These are phyloP conservation scores for Tapera naevia DNA, from an alignment of 2,797 vertebrate species.

Conservation along the genomic window DNA sequence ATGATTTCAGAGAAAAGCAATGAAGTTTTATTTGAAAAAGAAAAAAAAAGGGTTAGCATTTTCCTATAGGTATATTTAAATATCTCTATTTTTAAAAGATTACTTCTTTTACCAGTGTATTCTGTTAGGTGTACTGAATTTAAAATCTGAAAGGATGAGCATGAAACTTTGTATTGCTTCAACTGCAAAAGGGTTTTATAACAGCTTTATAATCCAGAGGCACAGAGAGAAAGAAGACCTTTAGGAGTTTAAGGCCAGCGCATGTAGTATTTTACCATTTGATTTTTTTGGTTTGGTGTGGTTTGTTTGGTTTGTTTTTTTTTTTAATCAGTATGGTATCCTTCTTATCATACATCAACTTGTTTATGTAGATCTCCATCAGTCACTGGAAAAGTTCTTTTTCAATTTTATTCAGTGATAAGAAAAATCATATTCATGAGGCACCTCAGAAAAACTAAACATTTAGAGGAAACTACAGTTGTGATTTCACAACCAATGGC, in stretches of 20 bases:
- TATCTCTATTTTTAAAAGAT: neutral
- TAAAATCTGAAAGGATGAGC: neutral
- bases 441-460: neutral
- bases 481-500: neutral
- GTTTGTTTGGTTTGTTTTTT: too few species aligned
- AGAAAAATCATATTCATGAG: neutral
- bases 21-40: neutral
- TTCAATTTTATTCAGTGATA: neutral
- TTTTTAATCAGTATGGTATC: neutral
- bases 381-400: neutral
- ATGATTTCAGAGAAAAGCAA: neutral
- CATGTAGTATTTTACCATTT: neutral
- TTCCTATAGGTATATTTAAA: neutral
- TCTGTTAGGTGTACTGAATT: neutral
- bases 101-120: neutral
- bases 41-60: neutral
- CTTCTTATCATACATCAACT: neutral
- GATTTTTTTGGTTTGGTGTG: neutral
- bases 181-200: neutral
- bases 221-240: neutral
- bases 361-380: neutral
- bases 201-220: neutral
- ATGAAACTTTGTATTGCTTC: neutral
- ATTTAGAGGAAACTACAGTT: neutral
- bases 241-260: neutral